Evolutionary conservation across 2,797 vertebrate genomes (phyloP).

Genomic region (Salmo trutta): DNA sequence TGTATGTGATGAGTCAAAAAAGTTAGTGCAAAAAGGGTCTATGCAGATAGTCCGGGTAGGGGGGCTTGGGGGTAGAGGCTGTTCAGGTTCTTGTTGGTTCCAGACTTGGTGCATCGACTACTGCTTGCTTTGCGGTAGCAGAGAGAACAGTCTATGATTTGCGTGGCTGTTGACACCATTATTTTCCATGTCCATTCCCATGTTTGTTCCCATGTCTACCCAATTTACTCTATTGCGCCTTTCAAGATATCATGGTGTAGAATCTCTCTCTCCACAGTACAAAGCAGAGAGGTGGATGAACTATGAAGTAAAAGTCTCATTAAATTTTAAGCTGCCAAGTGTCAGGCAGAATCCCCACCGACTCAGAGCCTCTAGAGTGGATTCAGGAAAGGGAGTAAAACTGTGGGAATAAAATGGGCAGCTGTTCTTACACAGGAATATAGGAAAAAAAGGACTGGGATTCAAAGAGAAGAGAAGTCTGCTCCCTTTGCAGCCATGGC

Average conservation of each 20-base stretch:
- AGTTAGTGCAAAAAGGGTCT: too few relatives aligned
- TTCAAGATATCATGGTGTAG: slow-evolving; percentile 62
- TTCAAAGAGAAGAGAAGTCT: slow-evolving; percentile 59
- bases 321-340: slow-evolving; percentile 78
- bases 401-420: slow-evolving; percentile 59
- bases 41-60: too few relatives aligned
- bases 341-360: slow-evolving; percentile 69
- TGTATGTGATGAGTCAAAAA: too few relatives aligned
- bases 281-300: slow-evolving; percentile 67
- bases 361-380: slow-evolving; percentile 59
- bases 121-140: too few relatives aligned
- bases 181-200: neutral
- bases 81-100: too few relatives aligned
- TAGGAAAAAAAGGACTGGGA: slow-evolving; percentile 34
- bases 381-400: slow-evolving; percentile 64
- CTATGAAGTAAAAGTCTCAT: slow-evolving; percentile 80
- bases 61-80: too few relatives aligned
- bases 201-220: neutral
- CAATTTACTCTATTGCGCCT: slow-evolving; percentile 35
- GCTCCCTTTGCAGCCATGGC: slow-evolving; percentile 36
- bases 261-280: slow-evolving; percentile 49
- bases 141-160: too few relatives aligned
- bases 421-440: slow-evolving; percentile 46
- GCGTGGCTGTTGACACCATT: neutral
- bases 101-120: too few relatives aligned